These are phyloP conservation scores for Macropus fuliginosus DNA, from an alignment of 2,797 vertebrate genomes.

Conservation along the genomic window DNA sequence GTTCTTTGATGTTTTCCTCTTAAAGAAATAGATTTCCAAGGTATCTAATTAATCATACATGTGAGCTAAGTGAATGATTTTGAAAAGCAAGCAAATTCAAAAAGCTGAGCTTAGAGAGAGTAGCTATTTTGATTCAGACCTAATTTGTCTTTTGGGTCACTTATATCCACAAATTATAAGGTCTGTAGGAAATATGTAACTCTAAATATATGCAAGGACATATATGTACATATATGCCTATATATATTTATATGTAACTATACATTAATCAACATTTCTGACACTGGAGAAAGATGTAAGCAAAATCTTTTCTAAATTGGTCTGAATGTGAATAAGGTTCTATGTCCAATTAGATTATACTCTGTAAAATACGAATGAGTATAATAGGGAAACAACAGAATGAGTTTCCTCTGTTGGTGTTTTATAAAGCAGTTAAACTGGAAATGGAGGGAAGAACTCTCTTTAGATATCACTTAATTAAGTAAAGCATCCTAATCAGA, in stretches of 20 bases:
- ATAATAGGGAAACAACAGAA: slow-evolving; percentile 85
- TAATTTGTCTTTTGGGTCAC: slow-evolving; percentile 27
- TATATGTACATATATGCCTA: not conserved
- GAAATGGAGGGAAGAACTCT: slow-evolving; percentile 86
- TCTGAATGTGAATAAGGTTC: slow-evolving; percentile 42
- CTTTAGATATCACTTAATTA: slow-evolving; percentile 89
- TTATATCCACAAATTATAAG: slow-evolving; percentile 53
- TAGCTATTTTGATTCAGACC: not conserved
- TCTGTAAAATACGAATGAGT: slow-evolving; percentile 83
- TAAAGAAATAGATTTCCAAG: slow-evolving; percentile 64
- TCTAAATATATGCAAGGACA: not conserved
- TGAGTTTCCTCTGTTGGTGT: slow-evolving; percentile 86
- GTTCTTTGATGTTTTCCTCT: slow-evolving; percentile 25
- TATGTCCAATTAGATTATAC: slow-evolving; percentile 74
- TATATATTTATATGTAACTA: not conserved
- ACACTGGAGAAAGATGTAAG: not conserved
- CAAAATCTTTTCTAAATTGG: not conserved
- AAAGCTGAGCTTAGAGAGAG: not conserved
- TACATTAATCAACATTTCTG: not conserved
- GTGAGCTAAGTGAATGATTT: slow-evolving; percentile 53
- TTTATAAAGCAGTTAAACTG: slow-evolving; percentile 82
- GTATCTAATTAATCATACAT: slow-evolving; percentile 21
- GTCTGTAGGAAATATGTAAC: slow-evolving; percentile 25
- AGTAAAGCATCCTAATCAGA: slow-evolving; percentile 88
- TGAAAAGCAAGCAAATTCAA: not conserved